phyloP scores from a whole-genome alignment of 2,113 vertebrate species.

The Tychaedon coryphoeus region DNA sequence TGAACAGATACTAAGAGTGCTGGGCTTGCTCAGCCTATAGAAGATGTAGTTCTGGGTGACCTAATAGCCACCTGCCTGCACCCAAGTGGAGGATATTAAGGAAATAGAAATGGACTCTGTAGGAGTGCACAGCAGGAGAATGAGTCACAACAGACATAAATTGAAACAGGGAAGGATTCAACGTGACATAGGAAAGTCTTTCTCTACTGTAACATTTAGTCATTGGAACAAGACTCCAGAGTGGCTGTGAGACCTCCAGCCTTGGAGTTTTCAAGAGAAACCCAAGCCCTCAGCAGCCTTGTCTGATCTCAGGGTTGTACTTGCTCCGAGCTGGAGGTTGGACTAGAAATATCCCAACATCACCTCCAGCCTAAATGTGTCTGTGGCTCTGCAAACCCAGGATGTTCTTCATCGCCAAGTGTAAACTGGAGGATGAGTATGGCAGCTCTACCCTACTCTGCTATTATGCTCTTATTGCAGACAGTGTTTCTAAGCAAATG shows the following conservation, averaged over 20 bases:
- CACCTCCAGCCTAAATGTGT: fast-evolving
- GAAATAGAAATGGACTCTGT: not conserved
- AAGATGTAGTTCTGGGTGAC: not conserved
- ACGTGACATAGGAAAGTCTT: not conserved
- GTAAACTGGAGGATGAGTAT: not conserved
- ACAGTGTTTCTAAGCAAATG: not conserved
- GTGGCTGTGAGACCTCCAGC: not conserved
- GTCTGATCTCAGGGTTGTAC: not conserved
- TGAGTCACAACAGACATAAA: not conserved
- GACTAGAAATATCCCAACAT: not conserved
- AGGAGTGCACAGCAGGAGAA: not conserved
- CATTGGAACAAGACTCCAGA: not conserved
- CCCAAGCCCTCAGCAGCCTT: not conserved
- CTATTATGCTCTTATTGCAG: not conserved
- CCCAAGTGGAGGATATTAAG: not conserved
- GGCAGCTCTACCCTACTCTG: not conserved
- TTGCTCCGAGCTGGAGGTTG: not conserved
- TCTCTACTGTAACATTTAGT: not conserved
- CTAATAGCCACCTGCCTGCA: not conserved
- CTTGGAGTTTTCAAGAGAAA: not conserved
- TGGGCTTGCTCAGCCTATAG: not conserved
- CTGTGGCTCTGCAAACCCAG: not conserved
- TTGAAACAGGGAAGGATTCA: not conserved
- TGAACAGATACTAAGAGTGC: not conserved
- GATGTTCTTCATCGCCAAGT: not conserved